These are phyloP conservation scores for Zalophus californianus DNA, from an alignment of 2,797 vertebrate species.

Conservation along the genomic window DNA sequence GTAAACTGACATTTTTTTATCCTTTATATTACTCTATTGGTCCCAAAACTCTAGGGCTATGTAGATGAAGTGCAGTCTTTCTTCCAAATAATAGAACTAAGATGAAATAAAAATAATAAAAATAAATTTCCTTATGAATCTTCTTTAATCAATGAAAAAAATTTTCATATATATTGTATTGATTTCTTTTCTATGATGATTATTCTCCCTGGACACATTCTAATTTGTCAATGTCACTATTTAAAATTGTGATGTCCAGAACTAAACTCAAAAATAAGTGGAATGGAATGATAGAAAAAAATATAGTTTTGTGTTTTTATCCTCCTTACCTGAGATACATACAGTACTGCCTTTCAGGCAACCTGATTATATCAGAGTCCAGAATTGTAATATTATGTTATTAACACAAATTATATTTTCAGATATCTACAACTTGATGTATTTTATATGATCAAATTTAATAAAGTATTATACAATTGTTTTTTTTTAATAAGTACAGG, in stretches of 20 bases:
- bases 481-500: not conserved
- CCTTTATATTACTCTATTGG: not conserved
- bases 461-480: not conserved
- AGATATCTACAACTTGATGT: not conserved
- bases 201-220: not conserved
- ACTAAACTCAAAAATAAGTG: not conserved
- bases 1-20: not conserved
- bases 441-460: not conserved
- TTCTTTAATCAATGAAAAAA: not conserved
- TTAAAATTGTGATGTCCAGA: not conserved
- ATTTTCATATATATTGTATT: not conserved
- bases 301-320: not conserved
- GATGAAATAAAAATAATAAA: constrained; percentile 1
- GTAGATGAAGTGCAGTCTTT: not conserved
- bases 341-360: not conserved
- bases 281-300: not conserved
- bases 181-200: not conserved
- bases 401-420: not conserved
- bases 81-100: constrained; percentile 20
- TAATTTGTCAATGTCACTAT: not conserved
- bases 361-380: not conserved
- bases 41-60: not conserved
- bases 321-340: not conserved
- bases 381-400: not conserved
- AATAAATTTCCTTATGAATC: not conserved